Evolutionary conservation across 2,797 vertebrate genomes (phyloP).

Genomic region (Holocentrus rufus): DNA sequence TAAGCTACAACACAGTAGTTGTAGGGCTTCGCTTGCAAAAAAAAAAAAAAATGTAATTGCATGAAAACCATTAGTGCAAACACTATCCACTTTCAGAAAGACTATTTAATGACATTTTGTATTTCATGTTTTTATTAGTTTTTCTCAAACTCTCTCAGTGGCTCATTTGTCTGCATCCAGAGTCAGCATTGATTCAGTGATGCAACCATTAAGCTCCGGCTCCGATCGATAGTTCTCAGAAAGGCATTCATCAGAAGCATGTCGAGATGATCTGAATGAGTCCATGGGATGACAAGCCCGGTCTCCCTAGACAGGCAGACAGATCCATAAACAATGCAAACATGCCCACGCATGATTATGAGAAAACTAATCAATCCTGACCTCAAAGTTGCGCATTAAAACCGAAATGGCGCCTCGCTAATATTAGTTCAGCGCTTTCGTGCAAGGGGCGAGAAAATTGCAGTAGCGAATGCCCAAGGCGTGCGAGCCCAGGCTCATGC

Average conservation of each 20-base stretch:
- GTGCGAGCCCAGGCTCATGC: conserved; percentile 39
- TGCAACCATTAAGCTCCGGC: conserved; percentile 46
- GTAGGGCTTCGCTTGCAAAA: conserved; percentile 1
- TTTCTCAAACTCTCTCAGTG: conserved; percentile 42
- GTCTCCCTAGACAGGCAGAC: conserved; percentile 16
- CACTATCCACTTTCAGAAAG: conserved; percentile 28
- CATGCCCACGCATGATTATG: conserved; percentile 52
- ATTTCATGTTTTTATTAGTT: conserved; percentile 44
- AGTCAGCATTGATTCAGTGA: conserved; percentile 59
- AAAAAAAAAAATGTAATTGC: conserved; percentile 25
- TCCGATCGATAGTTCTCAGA: conserved; percentile 67
- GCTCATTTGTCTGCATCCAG: conserved; percentile 54
- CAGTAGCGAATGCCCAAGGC: conserved; percentile 61
- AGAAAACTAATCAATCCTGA: conserved; percentile 48
- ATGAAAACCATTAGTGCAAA: conserved; percentile 26
- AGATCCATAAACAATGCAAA: conserved; percentile 65
- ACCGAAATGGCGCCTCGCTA: conserved; percentile 55
- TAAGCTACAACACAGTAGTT: neutral
- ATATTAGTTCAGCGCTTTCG: conserved; percentile 53
- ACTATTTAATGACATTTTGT: conserved; percentile 47
- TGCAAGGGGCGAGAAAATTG: conserved; percentile 46
- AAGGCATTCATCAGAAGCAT: conserved; percentile 59
- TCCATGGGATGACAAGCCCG: conserved; percentile 25
- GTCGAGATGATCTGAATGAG: conserved; percentile 50
- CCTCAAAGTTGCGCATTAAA: conserved; percentile 66